Evolutionary conservation across 92 coral and sea anemone genomes (phyloP), one percentile per base, ranked within the genome.

Genomic region (Bergia puertoricense): DNA sequence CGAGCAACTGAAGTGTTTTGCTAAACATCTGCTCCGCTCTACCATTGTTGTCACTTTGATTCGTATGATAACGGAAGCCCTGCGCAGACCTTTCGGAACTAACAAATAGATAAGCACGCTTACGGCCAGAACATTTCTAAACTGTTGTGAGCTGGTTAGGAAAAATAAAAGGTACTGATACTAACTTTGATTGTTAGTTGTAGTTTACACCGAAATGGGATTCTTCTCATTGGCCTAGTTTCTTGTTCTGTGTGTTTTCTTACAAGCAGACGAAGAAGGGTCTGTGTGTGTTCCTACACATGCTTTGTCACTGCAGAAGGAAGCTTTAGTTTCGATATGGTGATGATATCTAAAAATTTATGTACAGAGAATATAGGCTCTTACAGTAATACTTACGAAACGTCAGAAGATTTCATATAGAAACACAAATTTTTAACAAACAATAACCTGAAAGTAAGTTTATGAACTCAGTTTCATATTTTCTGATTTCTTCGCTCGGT

Each of bases 21-120:
- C 5, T 8, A 42, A 42, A 76, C 54, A 76, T 76, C 80, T 76
- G 80, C 54, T 76, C 54, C 42, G 80, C 54, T 6, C 23, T 76
- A 22, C 22, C 11, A 76, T 76, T n/a, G 50, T 2, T 76, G 69
- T 42, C 42, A 56, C 44, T 67, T 39, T 69, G 77, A 68, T 71
- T 69, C 66, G 6, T 1, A 16, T 14, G 15, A 72, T 71, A 36
- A 10, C 87, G 79, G 87, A 84, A 84, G 37, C 23, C 40, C 59
- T 30, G 36, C 77, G 8, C 74, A 22, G 40, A 40, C 48, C 36
- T 41, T 16, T 76, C 69, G 65, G 79, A 84, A 71, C 57, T 84
- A 36, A 48, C 65, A 48, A 84, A 84, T 48, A 72, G 79, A 84
- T 82, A 44, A 84, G 41, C 37, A 69, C 44, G 39, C 14, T 73